Base-by-base conservation (phyloP, 2,888 invertebrate species). In the Tricholauxania praeusta region DNA sequence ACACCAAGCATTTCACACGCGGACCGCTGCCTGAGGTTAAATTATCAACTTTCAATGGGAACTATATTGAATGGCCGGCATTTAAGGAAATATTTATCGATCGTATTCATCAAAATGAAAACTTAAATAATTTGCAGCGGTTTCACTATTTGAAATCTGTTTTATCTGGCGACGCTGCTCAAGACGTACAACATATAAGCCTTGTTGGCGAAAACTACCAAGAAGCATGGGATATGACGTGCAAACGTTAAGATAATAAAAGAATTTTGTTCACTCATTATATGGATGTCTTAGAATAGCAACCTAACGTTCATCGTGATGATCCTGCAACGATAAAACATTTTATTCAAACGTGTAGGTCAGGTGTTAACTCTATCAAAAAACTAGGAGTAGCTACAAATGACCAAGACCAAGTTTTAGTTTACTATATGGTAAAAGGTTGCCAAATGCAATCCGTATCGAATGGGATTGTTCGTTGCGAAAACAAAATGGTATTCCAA, bases 11-110 rank as follows among this genome's bases (percentile, higher is more conserved):
- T n/a, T n/a, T n/a, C n/a, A n/a, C n/a, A n/a, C n/a, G n/a, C n/a
- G n/a, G 72, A 53, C 62, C 72, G 14, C 53, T 66, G 53, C 72
- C 72, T n/a, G 72, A 72, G 62, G 67, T 67, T 10, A 72, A 68
- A 49, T 55, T 72, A 48, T 59, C 72, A 19, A 57, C 66, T 4
- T 72, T 72, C n/a, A 59, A 8, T 28, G 72, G 66, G n/a, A 57
- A 67, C 14, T 68, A 72, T 47, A 19, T 68, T 48, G 72, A 72
- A 48, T 62, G 72, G 72, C 68, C 52, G 5, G 48, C 60, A 12
- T 72, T 62, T 57, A 68, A 72, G 19, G 68, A 67, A 62, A 7
- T 72, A 14, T 72, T 72, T 17, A 10, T 63, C 6, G 19, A 4
- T 2, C 17, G 63, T 8, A 63, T 72, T 5, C 68, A 72, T 51